Evolutionary conservation across 2,797 vertebrate genomes (phyloP), one percentile per base, ranked within the genome.

Genomic region (Fistularia tabacaria): DNA sequence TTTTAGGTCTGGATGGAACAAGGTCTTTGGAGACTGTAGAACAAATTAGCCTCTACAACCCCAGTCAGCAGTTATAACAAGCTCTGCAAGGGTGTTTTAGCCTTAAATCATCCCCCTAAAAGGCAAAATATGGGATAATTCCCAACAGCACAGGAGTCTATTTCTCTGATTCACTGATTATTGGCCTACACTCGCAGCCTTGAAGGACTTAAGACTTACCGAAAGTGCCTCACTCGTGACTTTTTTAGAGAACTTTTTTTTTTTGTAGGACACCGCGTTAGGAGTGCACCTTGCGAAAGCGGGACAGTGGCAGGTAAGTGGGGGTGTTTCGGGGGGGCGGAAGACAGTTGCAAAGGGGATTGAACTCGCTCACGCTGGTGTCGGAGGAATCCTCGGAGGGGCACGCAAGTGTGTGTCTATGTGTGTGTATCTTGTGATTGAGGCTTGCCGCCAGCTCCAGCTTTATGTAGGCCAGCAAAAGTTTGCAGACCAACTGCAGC

Each of bases 381-480:
- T 76, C 56, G 53, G 58, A 66, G 63, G 62, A 83, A 78, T 68
- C 69, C 81, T 74, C 81, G 9, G 62, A 69, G 87, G 79, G 78
- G 25, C 66, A 6, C 3, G 49, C 15, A 1, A 48, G 53, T 50
- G 69, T 76, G 53, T 50, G 69, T 76, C 73, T 51, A 68, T 81
- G 78, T 25, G 39, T 40, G 39, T 8, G 7, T 3, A 70, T 76
- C 76, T 64, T 51, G 67, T 80, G 78, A 85, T 74, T 59, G 51
- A 81, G 73, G 67, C 76, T 51, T 54, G 69, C 25, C 38, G 57
- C 66, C 66, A 48, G 61, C 81, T 59, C 74, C 63, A 63, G 59
- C 80, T 73, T 75, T 89, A 90, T 87, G 62, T 89, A 84, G 91
- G 89, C 74, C 88, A 85, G 43, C n/a, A 54, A 70, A 78, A 87